Evolutionary conservation across 2,797 vertebrate species (phyloP), one percentile per base, ranked within the genome.

Genomic region (Karalla daura): DNA sequence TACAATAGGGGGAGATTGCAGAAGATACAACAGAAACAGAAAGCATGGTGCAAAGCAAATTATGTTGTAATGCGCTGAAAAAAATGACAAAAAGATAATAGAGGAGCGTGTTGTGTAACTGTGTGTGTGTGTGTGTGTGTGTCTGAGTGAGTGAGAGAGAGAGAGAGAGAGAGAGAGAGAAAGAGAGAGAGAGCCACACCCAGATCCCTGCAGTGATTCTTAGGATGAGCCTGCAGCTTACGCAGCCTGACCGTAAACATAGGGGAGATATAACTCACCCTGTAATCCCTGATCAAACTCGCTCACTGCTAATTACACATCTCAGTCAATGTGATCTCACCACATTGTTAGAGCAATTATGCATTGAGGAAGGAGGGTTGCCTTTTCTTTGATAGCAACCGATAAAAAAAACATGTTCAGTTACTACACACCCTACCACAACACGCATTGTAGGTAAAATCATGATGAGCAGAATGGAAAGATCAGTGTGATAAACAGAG

Each of bases 101-200:
- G n/a, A n/a, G n/a, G n/a, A n/a, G n/a, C n/a, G n/a, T 21, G 6
- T 7, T 28, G 25, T 36, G 25, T 11, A 9, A 13, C 5, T 36
- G 1, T 11, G 6, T 28, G 15, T 35, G 5, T 56, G 10, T 41
- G 32, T 45, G 18, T 59, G 46, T 45, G 43, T 47, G 50, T 39
- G 6, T 39, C n/a, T 20, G 21, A 10, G n/a, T 56, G 6, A 37
- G 33, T 55, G 18, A 47, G 52, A 51, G 28, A 39, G 28, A 28
- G n/a, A n/a, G n/a, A n/a, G n/a, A n/a, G n/a, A n/a, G n/a, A n/a
- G n/a, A 30, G 54, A 70, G 54, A 43, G 24, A 52, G 50, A 63
- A 14, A 61, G 49, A 44, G 55, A 63, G 21, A 37, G 46, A 40
- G 54, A 7, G 58, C 74, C 83, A 82, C 74, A 61, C 70, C 73